These are phyloP conservation scores for Crotophaga sulcirostris DNA, from an alignment of 2,113 vertebrate species.

Conservation along the genomic window DNA sequence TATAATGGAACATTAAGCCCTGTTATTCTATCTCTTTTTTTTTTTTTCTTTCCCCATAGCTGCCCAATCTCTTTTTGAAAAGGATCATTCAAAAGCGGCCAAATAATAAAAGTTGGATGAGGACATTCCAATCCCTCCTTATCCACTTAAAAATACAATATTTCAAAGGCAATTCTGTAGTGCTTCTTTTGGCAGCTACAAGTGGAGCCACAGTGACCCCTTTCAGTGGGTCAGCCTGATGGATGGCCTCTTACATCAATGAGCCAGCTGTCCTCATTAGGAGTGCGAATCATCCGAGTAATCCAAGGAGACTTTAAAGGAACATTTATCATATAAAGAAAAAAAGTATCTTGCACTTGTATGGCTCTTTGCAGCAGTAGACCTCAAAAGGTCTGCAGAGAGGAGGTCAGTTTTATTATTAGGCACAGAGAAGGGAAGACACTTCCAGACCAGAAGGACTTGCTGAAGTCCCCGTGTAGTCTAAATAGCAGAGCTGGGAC, in stretches of 20 bases:
- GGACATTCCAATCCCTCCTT: conserved; percentile 54
- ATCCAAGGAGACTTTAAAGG: not conserved
- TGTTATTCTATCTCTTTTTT: not conserved
- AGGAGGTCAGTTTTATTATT: not conserved
- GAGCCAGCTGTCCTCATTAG: conserved; percentile 34
- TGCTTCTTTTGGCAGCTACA: conserved; percentile 56
- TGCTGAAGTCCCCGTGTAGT: not conserved
- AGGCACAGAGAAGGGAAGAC: not conserved
- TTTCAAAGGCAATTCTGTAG: conserved; percentile 51
- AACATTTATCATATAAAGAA: not conserved
- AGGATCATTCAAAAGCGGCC: conserved; percentile 41
- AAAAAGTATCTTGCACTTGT: not conserved
- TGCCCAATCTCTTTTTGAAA: conserved; percentile 34
- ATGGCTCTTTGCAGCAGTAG: not conserved
- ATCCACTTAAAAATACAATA: conserved; percentile 50
- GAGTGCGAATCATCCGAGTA: conserved; percentile 8
- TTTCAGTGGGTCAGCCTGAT: conserved; percentile 56
- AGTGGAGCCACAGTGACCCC: conserved; percentile 14
- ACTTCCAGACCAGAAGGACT: not conserved
- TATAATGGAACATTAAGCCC: not conserved
- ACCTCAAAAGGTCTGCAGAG: not conserved
- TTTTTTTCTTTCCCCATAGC: not conserved
- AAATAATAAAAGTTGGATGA: conserved; percentile 48
- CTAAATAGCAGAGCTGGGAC: not conserved
- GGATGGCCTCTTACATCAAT: conserved; percentile 27